These are phyloP conservation scores for Ictalurus furcatus DNA, from an alignment of 2,113 vertebrate species.

Conservation along the genomic window DNA sequence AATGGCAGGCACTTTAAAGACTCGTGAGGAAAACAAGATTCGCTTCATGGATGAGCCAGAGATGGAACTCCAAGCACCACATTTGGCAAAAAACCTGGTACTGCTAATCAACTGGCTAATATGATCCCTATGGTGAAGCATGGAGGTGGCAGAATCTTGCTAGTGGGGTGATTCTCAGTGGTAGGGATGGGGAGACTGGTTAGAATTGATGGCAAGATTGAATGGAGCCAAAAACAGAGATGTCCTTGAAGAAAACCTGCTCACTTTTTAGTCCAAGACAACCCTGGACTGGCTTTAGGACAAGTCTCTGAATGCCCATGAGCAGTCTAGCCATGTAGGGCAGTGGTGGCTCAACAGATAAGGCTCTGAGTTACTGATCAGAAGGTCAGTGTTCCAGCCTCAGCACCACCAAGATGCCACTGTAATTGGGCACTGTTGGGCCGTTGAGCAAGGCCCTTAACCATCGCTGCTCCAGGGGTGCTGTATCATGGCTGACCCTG, in stretches of 20 bases:
- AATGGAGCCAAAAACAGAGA: neutral
- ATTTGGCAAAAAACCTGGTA: neutral
- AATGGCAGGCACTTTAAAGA: neutral
- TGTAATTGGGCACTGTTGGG: no score
- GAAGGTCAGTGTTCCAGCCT: no score
- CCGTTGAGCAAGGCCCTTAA: no score
- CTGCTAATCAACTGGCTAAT: neutral
- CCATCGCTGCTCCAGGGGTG: no score
- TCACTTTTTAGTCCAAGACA: neutral
- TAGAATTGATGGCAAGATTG: neutral
- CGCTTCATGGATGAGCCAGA: neutral
- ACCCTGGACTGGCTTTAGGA: neutral
- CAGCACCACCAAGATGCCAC: no score
- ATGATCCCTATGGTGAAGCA: neutral
- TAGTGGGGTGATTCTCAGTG: neutral
- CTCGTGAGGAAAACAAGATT: neutral
- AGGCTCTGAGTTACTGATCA: no score
- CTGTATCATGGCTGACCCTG: no score
- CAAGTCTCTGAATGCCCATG: neutral
- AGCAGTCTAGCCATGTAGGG: no score
- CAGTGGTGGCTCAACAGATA: no score
- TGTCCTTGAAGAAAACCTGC: neutral
- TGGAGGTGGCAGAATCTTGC: neutral
- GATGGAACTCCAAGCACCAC: neutral
- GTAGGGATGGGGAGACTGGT: no score